Evolutionary conservation across 2,888 invertebrate genomes (phyloP), one percentile per base, ranked within the genome.

Genomic region (Hedya salicella): DNA sequence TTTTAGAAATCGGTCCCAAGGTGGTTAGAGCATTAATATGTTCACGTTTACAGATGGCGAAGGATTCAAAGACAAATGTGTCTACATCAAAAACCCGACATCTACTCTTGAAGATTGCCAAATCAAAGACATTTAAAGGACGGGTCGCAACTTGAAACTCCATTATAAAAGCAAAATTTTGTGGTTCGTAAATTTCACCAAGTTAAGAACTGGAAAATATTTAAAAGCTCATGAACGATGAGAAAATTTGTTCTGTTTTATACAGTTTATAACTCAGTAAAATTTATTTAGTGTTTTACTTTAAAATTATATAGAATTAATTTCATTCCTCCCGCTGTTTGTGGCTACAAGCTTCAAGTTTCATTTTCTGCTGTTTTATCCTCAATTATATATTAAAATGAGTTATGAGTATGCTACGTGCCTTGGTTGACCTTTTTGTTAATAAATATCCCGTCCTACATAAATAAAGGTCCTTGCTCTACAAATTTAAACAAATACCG

Each of bases 111-210:
- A 36, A 44, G 52, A 62, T 44, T 42, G 44, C 11, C 40, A 53
- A 36, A 42, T 14, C 19, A 52, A 39, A 42, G 49, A 13, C 21
- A 39, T 39, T 39, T 30, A 61, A 42, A 17, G 44, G 44, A 16
- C 44, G 42, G 19, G 42, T 42, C 32, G n/a, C n/a, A 42, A 52
- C 32, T 61, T 61, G 14, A 61, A 52, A 61, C 30, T 42, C 42
- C 50, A 52, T 42, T 50, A 50, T 30, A 40, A 52, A 17, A 19
- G 21, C n/a, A 6, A 44, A 36, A 42, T 17, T 60, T 49, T 60
- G 48, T 19, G 39, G 30, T 30, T 30, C 39, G 13, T n/a, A 61
- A 50, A 40, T 13, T 50, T 17, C 50, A 42, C 16, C 21, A 13
- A 19, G 32, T 52, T 36, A 14, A 53, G 13, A 32, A n/a, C 36